Percentiles rank a stretch among this genome's conserved stretches.
Conservation (phyloP, 1,140 invertebrate species). For the Asbolus verrucosus region DNA sequence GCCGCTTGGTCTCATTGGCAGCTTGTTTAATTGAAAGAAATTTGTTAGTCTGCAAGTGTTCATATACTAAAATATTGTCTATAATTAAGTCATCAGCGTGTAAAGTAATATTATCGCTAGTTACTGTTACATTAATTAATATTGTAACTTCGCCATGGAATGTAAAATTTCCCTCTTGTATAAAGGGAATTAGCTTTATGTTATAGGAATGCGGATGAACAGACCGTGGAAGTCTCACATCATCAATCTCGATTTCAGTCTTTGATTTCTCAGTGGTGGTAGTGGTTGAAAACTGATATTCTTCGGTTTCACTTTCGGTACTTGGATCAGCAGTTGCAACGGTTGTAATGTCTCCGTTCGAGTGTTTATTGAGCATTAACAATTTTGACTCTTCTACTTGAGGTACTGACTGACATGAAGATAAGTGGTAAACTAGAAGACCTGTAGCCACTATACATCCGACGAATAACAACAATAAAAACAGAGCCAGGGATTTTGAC, state of each 20-base stretch:
- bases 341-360: conserved; percentile 1
- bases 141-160: conserved; percentile 80
- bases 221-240: conserved; percentile 76
- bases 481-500: conserved; percentile 49
- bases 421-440: conserved; percentile 50
- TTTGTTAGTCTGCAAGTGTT: conserved; percentile 50
- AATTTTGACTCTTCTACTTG: conserved; percentile 15
- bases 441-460: conserved; percentile 48
- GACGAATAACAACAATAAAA: conserved; percentile 48
- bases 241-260: conserved; percentile 46
- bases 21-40: conserved; percentile 62
- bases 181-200: conserved; percentile 77
- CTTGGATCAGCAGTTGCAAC: not conserved
- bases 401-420: conserved; percentile 6
- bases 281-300: not conserved
- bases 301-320: not conserved
- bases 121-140: conserved; percentile 72
- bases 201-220: conserved; percentile 77
- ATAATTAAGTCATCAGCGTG: conserved; percentile 80
- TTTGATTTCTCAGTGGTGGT: conserved; percentile 14
- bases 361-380: conserved; percentile 15
- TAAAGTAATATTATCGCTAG: conserved; percentile 80
- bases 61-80: conserved; percentile 67
- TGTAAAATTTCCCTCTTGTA: conserved; percentile 80
- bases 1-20: conserved; percentile 73